Evolutionary conservation across 2,113 vertebrate genomes (phyloP).

Genomic region (Prolemur simus): DNA sequence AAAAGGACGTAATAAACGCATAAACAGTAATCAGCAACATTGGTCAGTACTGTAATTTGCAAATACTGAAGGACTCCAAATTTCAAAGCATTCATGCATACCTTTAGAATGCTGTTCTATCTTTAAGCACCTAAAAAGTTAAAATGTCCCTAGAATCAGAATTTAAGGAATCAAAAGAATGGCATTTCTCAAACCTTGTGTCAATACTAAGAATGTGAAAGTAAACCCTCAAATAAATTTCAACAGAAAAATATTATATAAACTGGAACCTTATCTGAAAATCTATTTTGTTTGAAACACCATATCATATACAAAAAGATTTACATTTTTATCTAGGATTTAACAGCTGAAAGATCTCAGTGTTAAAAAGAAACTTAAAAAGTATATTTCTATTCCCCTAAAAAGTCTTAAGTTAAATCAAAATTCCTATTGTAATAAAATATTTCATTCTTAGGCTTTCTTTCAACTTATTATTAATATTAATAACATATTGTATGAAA

Average conservation of each 20-base stretch:
- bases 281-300: slow-evolving; percentile 20
- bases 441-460: not conserved
- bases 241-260: not conserved
- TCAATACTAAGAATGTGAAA: slow-evolving; percentile 9
- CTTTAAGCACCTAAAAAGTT: slow-evolving; percentile 13
- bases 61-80: not conserved
- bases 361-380: slow-evolving; percentile 22
- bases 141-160: not conserved
- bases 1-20: not conserved
- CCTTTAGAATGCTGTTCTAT: not conserved
- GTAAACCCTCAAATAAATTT: slow-evolving; percentile 46
- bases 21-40: not conserved
- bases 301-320: not conserved
- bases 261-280: not conserved
- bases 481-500: not conserved
- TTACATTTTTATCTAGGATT: not conserved
- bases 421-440: slow-evolving; percentile 18
- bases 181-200: not conserved
- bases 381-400: not conserved
- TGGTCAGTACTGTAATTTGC: not conserved
- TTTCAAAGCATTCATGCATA: not conserved
- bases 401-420: not conserved
- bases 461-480: not conserved
- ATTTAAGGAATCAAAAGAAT: slow-evolving; percentile 28
- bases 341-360: not conserved